A percentile compares a stretch with the other conserved stretches of the same genome.
Evolutionary conservation across 2,113 vertebrate genomes (phyloP).

Genomic region (Silurus glanis): DNA sequence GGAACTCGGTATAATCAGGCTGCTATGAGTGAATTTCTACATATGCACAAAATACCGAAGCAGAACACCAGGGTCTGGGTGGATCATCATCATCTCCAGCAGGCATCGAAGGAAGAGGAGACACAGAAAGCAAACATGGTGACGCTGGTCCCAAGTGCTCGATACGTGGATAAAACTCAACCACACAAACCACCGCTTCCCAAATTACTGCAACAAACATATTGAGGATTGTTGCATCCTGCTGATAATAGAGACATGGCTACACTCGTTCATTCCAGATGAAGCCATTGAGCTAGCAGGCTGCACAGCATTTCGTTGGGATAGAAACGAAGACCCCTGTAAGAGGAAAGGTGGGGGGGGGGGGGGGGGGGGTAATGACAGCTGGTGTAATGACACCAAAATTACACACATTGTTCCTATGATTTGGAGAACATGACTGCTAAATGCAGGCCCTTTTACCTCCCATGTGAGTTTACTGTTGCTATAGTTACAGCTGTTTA

Average conservation of each 20-base stretch:
- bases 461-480: not conserved
- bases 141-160: not conserved
- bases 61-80: not conserved
- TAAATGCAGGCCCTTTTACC: not conserved
- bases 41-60: too few relatives aligned
- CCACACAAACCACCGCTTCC: too few relatives aligned
- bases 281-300: not conserved
- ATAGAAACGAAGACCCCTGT: not conserved
- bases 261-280: not conserved
- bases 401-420: not conserved
- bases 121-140: not conserved
- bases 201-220: too few relatives aligned
- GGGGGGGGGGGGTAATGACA: not conserved
- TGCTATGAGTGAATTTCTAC: too few relatives aligned
- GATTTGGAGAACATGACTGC: not conserved
- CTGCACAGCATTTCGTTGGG: not conserved
- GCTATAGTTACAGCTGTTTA: not conserved
- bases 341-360: not conserved
- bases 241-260: not conserved
- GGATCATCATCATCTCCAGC: not conserved
- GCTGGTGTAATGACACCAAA: not conserved
- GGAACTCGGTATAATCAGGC: too few relatives aligned
- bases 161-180: not conserved
- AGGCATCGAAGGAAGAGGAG: not conserved
- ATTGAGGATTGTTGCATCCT: not conserved